These are phyloP conservation scores for Cassiopea xamachana DNA, from an alignment of 30 jellyfish, hydroid and myxozoan genomes.

Conservation along the genomic window DNA sequence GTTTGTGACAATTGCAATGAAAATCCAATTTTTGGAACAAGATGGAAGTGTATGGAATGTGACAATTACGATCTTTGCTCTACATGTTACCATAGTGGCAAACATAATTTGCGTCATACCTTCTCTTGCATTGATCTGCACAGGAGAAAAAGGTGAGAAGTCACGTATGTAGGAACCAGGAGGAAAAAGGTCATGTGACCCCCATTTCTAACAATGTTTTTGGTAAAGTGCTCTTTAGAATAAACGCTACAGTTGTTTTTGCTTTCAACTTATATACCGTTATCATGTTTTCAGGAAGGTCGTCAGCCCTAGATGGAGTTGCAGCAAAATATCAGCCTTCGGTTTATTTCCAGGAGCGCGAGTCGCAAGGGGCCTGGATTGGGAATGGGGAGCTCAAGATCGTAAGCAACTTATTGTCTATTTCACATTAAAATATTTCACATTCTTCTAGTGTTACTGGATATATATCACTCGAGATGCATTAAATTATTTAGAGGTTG, in stretches of 20 bases:
- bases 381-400: neutral
- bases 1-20: too few relatives aligned
- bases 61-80: conserved; percentile 80
- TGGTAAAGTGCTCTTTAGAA: too few relatives aligned
- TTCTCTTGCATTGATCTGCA: conserved; percentile 11
- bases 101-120: conserved; percentile 60
- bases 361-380: neutral
- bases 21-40: conserved; percentile 91
- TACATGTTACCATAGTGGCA: conserved; percentile 86
- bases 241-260: too few relatives aligned
- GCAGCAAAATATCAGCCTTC: conserved; percentile 15
- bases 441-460: too few relatives aligned
- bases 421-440: too few relatives aligned
- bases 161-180: too few relatives aligned
- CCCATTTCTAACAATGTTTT: too few relatives aligned
- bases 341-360: conserved; percentile 38
- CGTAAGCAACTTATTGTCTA: neutral
- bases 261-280: too few relatives aligned
- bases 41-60: conserved; percentile 92
- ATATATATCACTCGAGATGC: too few relatives aligned
- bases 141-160: conserved; percentile 68
- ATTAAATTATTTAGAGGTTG: too few relatives aligned
- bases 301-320: neutral
- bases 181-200: too few relatives aligned
- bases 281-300: neutral